phyloP scores from a whole-genome alignment of 2,113 vertebrate species.

The Erythrolamprus reginae region DNA sequence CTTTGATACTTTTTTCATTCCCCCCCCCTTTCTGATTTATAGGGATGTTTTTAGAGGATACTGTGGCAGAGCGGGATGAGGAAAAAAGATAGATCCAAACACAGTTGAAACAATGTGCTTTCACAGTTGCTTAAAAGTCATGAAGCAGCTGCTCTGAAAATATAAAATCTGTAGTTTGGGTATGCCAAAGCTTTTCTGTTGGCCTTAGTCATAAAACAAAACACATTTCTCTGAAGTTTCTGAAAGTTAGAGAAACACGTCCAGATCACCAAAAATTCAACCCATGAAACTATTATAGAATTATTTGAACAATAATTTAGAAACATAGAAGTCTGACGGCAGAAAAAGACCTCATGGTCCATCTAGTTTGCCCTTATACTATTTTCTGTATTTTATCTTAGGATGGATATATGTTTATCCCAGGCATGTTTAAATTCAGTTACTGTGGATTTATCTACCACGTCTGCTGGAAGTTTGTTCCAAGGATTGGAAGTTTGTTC shows the following conservation, averaged over 20 bases:
- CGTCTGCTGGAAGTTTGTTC: too few relatives aligned
- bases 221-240: constrained; percentile 57
- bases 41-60: constrained; percentile 9
- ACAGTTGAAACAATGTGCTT: constrained; percentile 64
- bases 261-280: constrained; percentile 59
- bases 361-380: too few relatives aligned
- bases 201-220: constrained; percentile 58
- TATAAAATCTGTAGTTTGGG: constrained; percentile 61
- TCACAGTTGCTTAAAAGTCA: constrained; percentile 66
- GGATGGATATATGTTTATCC: too few relatives aligned
- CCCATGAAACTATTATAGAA: constrained; percentile 31
- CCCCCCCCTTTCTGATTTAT: constrained; percentile 35
- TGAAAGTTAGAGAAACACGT: constrained; percentile 58
- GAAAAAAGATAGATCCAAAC: constrained; percentile 42
- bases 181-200: constrained; percentile 58
- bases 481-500: too few relatives aligned
- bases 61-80: background rate
- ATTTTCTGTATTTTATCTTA: too few relatives aligned
- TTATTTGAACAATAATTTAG: constrained; percentile 54
- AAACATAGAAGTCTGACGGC: too few relatives aligned
- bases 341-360: too few relatives aligned
- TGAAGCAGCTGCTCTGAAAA: constrained; percentile 52
- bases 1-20: background rate
- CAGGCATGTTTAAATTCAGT: too few relatives aligned
- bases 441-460: too few relatives aligned